Conservation (phyloP, 2,888 invertebrate genomes). For the Ormyrus pomaceus region DNA sequence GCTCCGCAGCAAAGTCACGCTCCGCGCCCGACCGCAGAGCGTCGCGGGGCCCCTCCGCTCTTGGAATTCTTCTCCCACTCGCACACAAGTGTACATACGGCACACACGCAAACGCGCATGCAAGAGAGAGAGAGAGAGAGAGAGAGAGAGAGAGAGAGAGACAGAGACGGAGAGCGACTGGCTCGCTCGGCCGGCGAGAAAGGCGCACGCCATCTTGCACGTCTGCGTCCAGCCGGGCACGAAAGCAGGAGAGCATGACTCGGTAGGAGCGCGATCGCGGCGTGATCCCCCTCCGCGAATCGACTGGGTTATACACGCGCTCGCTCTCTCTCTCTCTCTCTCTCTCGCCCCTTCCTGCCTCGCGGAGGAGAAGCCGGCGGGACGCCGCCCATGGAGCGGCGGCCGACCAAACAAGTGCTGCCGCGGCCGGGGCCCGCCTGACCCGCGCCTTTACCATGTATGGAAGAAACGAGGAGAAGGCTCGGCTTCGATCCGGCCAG, state of each 20-base stretch:
- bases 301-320: not conserved
- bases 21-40: not conserved
- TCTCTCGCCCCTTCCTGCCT: not conserved
- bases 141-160: not conserved
- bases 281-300: not conserved
- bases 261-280: too few relatives aligned
- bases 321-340: constrained; percentile 12
- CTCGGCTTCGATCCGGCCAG: constrained; percentile 63
- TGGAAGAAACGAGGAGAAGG: constrained; percentile 74
- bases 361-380: constrained; percentile 18
- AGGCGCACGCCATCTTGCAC: constrained; percentile 72
- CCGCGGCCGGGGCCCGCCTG: constrained; percentile 58
- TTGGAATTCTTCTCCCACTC: too few relatives aligned
- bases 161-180: not conserved
- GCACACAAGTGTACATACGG: too few relatives aligned
- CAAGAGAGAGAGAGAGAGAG: not conserved
- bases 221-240: constrained; percentile 73
- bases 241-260: constrained; percentile 67
- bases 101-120: not conserved
- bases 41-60: too few relatives aligned
- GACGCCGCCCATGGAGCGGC: constrained; percentile 61
- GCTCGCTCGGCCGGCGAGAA: not conserved
- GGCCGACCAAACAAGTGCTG: constrained; percentile 69
- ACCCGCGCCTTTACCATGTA: constrained; percentile 65
- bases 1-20: too few relatives aligned